These are phyloP conservation scores for Heptranchias perlo DNA, from an alignment of 2,113 vertebrate genomes.

Conservation along the genomic window DNA sequence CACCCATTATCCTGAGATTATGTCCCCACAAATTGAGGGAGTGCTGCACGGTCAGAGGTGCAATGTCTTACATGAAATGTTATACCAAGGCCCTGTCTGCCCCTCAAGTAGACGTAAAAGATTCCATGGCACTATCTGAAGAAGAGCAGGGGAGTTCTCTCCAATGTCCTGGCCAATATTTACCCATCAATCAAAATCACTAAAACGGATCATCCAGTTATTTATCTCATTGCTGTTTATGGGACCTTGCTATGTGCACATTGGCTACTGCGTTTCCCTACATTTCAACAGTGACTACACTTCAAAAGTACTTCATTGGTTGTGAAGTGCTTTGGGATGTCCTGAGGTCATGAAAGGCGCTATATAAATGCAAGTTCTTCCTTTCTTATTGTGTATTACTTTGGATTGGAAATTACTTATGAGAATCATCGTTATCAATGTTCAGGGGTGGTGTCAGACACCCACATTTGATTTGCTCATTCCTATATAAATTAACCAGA, in stretches of 20 bases:
- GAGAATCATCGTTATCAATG: not conserved
- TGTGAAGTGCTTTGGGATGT: too few relatives aligned
- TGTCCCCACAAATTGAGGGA: too few relatives aligned
- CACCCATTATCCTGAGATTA: too few relatives aligned
- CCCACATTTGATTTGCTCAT: not conserved
- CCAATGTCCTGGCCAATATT: not conserved
- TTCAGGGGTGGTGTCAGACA: not conserved
- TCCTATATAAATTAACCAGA: not conserved
- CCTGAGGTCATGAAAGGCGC: too few relatives aligned
- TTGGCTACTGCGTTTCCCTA: not conserved
- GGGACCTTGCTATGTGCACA: not conserved
- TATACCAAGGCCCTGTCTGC: too few relatives aligned
- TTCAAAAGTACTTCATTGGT: too few relatives aligned
- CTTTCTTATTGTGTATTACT: not conserved
- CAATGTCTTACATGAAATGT: too few relatives aligned
- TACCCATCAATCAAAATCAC: not conserved
- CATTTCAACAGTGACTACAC: not conserved
- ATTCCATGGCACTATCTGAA: not conserved
- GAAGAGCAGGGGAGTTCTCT: not conserved
- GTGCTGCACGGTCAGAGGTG: too few relatives aligned
- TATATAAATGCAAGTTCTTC: too few relatives aligned
- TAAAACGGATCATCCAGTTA: not conserved
- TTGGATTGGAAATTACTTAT: not conserved
- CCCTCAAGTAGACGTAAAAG: too few relatives aligned
- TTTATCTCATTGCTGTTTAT: not conserved